These are phyloP conservation scores for Parelbella ahira DNA, from an alignment of 2,888 invertebrate genomes.

Conservation along the genomic window DNA sequence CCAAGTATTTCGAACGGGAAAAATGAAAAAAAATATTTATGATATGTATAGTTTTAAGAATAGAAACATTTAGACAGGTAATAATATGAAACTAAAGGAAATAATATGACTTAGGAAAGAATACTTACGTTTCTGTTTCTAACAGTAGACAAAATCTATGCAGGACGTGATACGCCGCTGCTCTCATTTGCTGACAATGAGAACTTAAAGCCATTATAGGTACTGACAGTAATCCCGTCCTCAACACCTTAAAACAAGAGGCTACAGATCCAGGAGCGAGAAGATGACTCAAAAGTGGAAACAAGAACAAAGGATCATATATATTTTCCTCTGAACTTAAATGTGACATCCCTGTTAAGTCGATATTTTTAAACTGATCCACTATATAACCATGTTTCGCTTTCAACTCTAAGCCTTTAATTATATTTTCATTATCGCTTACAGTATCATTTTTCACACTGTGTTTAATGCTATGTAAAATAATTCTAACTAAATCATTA, in stretches of 20 bases:
- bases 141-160: constrained; percentile 87
- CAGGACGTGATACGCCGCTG: constrained; percentile 87
- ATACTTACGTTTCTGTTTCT: constrained; percentile 84
- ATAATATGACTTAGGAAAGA: too few species aligned
- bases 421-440: constrained; percentile 45
- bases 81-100: too few species aligned
- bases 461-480: constrained; percentile 44
- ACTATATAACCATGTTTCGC: constrained; percentile 41
- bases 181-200: constrained; percentile 82
- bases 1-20: too few species aligned
- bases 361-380: constrained; percentile 36
- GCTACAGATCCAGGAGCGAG: constrained; percentile 88
- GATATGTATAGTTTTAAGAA: too few species aligned
- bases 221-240: constrained; percentile 85
- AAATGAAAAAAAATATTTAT: too few species aligned
- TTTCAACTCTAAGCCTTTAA: constrained; percentile 42
- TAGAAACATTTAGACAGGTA: too few species aligned
- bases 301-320: constrained; percentile 91
- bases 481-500: constrained; percentile 34
- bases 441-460: constrained; percentile 35
- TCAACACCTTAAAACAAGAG: constrained; percentile 84
- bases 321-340: constrained; percentile 56
- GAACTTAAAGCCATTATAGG: constrained; percentile 86
- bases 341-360: constrained; percentile 46
- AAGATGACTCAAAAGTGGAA: constrained; percentile 87